Base-by-base conservation (phyloP, 2,113 vertebrate genomes). In the Stegostoma tigrinum region DNA sequence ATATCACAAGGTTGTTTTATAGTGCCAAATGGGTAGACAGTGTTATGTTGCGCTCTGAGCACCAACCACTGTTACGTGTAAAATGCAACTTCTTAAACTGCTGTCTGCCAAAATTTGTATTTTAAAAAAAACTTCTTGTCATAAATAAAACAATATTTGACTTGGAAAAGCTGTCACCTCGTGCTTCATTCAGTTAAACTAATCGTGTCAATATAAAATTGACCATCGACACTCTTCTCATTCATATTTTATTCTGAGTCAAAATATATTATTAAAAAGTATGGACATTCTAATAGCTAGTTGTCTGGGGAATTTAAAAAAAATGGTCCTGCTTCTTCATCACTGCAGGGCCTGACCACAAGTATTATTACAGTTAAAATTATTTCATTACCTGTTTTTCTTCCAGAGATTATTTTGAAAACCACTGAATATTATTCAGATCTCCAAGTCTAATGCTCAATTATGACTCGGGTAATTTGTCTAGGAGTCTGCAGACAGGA, bases 251-350 rank as follows among this genome's bases (percentile, higher is more conserved):
- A 90, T 64, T 90, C 34, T 90, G 19, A 34, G 55, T 64, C 89
- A n/a, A 91, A 91, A 64, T 91, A 55, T 24, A 61, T 61, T 90
- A 61, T 90, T 90, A 17, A 90, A 91, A 66, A n/a, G 30, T 87
- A 27, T 24, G 6, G 24, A 23, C 21, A 48, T 21, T 21, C 55
- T 38, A 64, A 17, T 38, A 61, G 61, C 89, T 21, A 66, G n/a
- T 21, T 91, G 34, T 8, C 61, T 91, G 89, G 89, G 86, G 89
- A 61, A 2, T n/a, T 38, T 38, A 38, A 61, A 61, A 7, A 61
- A 64, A 38, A 6, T 2, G 14, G 5, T 91, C 89, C 38, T 91
- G 89, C 61, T 91, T 91, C 34, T 64, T 91, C 64, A 17, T 38
- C 30, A 66, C 55, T 91, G 5, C 30, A 38, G 55, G 55, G 64